Base-by-base conservation (phyloP, 2,113 vertebrate species). In the Smithornis capensis region DNA sequence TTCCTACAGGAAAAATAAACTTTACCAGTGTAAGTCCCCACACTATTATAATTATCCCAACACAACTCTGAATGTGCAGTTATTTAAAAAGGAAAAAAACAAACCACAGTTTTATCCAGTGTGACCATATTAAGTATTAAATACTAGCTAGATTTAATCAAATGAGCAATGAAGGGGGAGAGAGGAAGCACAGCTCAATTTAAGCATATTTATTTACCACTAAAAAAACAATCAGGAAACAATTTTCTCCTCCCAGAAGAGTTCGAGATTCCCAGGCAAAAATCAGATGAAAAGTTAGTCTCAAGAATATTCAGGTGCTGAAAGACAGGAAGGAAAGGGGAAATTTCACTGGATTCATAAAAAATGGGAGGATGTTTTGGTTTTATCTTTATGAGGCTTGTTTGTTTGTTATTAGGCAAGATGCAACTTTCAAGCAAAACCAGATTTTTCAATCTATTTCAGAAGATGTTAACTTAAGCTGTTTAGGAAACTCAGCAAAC, bases 121-220 rank as follows among this genome's bases (percentile, higher is more conserved):
- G 56, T 79, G 52, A 78, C 60, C n/a, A 22, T 64, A 78, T 60
- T 56, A 93, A 91, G 19, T 64, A 78, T 60, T 56, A 93, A 91
- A 63, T 70, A 89, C 45, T 77, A 87, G 65, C 49, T 87, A 89
- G 86, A 89, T 25, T 75, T 83, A 89, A 94, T 80, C 73, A 94
- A 95, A 74, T 38, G 56, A 83, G 52, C 31, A 94, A n/a, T 15
- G 64, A 83, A 91, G n/a, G 28, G 53, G 19, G 73, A 89, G 57
- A 92, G 64, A 94, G 80, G 91, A 96, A 97, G 59, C 67, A 77
- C 56, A 91, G 83, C 52, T 89, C 94, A 55, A 52, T 91, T 84
- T 81, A 59, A 94, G 19, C 27, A 8, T 85, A 89, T 71, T 93
- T 95, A 92, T 93, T 93, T 87, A 89, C 76, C 60, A 59, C 83